A percentile compares a stretch with the other conserved stretches of the same genome.
phyloP scores from a whole-genome alignment of 1,140 invertebrate genomes.

The Mizuhopecten yessoensis region DNA sequence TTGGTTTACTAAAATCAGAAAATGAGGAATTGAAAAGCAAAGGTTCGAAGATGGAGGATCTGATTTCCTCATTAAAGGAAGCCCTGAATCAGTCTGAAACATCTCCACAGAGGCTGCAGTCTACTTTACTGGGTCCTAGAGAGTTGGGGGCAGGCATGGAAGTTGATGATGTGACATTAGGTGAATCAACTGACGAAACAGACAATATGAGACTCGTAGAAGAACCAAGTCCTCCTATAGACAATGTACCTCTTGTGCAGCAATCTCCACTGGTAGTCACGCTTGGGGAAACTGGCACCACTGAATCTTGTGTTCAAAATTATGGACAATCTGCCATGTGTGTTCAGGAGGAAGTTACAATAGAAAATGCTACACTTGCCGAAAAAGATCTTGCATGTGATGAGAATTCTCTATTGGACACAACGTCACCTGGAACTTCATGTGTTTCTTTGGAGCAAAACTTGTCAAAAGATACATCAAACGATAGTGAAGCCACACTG shows the following conservation, averaged over 20 bases:
- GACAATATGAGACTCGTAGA: not conserved
- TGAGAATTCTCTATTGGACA: not conserved
- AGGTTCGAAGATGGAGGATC: not conserved
- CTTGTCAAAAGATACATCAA: not conserved
- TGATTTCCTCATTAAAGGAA: not conserved
- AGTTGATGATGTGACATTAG: not conserved
- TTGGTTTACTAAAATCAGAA: not conserved
- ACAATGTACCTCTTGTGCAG: not conserved
- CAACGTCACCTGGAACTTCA: not conserved
- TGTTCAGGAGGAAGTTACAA: constrained; percentile 3
- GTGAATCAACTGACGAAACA: constrained; percentile 6
- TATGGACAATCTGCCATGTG: not conserved
- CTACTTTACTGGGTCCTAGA: not conserved
- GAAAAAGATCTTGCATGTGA: not conserved
- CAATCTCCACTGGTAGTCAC: not conserved
- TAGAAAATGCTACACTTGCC: not conserved
- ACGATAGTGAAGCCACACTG: not conserved
- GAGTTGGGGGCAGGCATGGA: not conserved
- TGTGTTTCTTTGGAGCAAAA: not conserved
- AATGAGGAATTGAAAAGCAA: constrained; percentile 21
- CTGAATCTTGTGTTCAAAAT: too few relatives aligned
- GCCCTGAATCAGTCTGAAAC: not conserved
- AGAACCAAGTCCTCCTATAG: not conserved
- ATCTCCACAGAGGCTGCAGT: not conserved
- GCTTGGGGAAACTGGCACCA: not conserved